Conservation (phyloP, 2,797 vertebrate species). For the Enteromius unitaeniatus region DNA sequence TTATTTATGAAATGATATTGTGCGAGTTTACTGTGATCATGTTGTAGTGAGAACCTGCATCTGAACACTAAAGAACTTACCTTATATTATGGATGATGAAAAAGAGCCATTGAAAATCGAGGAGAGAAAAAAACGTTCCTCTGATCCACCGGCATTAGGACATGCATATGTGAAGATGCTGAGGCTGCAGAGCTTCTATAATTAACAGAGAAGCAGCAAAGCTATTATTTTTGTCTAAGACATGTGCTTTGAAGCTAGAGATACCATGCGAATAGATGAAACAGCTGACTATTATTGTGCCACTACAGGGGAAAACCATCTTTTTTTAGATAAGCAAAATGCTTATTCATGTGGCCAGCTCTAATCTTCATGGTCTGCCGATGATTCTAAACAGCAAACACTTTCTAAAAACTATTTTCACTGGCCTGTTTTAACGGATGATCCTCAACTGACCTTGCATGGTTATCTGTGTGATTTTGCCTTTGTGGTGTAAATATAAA, state of each 20-base stretch:
- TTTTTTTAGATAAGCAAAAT: conserved; percentile 4
- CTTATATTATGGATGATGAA: conserved; percentile 8
- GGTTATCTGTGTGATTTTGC: not conserved
- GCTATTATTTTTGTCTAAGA: conserved; percentile 36
- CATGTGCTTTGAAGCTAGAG: conserved; percentile 35
- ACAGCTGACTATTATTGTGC: conserved; percentile 21
- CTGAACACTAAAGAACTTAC: not conserved
- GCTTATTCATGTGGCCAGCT: conserved; percentile 21
- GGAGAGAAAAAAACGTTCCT: conserved; percentile 18
- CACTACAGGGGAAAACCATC: not conserved
- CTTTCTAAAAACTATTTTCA: conserved; percentile 27
- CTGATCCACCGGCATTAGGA: not conserved
- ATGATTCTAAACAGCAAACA: conserved; percentile 37
- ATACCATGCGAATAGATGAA: conserved; percentile 25
- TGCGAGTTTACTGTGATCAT: conserved; percentile 31
- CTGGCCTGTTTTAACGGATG: conserved; percentile 8
- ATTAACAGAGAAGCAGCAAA: conserved; percentile 49
- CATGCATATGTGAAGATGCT: conserved; percentile 48
- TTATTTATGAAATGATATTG: conserved; percentile 43
- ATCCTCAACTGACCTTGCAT: conserved; percentile 9
- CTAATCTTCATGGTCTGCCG: conserved; percentile 44
- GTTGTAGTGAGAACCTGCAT: conserved; percentile 14
- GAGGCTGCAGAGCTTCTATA: conserved; percentile 49
- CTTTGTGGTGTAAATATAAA: conserved; percentile 26
- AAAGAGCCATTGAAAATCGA: conserved; percentile 29